Percentiles rank a stretch among this genome's conserved stretches.
Evolutionary conservation across 2,797 vertebrate genomes (phyloP).

Genomic region (Enteromius argenteus): DNA sequence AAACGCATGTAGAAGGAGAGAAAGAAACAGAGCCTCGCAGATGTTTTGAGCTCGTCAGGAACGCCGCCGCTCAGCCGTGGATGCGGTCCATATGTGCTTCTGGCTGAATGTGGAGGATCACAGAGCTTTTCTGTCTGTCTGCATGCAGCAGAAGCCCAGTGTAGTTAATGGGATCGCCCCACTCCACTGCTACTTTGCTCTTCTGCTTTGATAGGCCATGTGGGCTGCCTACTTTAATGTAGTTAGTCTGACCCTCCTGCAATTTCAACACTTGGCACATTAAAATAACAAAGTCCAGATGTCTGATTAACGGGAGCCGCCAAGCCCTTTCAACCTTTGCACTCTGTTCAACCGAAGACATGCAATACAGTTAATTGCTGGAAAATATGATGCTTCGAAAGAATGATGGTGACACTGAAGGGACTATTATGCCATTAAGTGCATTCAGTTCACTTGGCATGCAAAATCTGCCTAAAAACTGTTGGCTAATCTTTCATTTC

Average conservation of each 20-base stretch:
- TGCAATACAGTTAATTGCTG: slow-evolving; percentile 4
- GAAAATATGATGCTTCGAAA: slow-evolving; percentile 14
- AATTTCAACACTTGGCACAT: slow-evolving; percentile 44
- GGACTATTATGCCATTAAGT: slow-evolving; percentile 19
- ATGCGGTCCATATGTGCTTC: slow-evolving; percentile 26
- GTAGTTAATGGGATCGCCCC: slow-evolving; percentile 13
- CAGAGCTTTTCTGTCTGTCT: slow-evolving; percentile 38
- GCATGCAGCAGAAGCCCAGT: neutral
- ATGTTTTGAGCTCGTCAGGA: slow-evolving; percentile 9
- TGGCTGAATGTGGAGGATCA: neutral
- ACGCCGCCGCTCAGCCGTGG: neutral
- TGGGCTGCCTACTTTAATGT: slow-evolving; percentile 13
- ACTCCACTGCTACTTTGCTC: slow-evolving; percentile 3
- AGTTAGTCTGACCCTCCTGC: slow-evolving; percentile 40
- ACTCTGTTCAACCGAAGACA: neutral
- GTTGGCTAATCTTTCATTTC: neutral
- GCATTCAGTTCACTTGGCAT: slow-evolving; percentile 3
- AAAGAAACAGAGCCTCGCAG: slow-evolving; percentile 14
- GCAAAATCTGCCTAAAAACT: neutral
- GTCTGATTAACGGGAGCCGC: slow-evolving; percentile 33
- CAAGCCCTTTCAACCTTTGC: neutral
- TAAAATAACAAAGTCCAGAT: slow-evolving; percentile 54
- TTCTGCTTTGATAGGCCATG: slow-evolving; percentile 32
- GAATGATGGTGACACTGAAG: slow-evolving; percentile 14
- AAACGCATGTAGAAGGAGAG: slow-evolving; percentile 25